These are phyloP conservation scores for Tinamus major DNA, from an alignment of 2,797 vertebrate genomes.

Conservation along the genomic window DNA sequence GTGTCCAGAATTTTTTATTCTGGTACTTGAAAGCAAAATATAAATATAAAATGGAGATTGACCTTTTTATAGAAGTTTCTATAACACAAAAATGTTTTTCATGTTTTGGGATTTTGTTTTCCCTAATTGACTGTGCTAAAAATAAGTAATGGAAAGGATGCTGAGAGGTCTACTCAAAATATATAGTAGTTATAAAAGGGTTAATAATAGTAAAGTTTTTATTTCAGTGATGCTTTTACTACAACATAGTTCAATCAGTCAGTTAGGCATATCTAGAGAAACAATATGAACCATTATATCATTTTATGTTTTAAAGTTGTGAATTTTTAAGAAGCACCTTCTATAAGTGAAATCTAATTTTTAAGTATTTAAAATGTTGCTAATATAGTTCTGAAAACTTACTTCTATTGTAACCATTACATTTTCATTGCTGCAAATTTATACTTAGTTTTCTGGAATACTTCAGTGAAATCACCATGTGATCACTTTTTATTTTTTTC, in stretches of 20 bases:
- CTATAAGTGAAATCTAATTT: conserved; percentile 27
- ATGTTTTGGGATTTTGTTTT: background rate
- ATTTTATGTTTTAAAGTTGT: conserved; percentile 25
- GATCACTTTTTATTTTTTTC: background rate
- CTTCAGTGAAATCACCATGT: background rate
- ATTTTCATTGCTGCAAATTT: background rate
- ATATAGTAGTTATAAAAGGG: background rate
- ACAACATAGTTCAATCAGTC: background rate
- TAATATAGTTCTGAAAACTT: background rate
- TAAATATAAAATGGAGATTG: background rate
- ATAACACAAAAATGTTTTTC: background rate
- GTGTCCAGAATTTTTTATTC: background rate
- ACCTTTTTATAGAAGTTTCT: background rate
- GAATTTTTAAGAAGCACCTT: conserved; percentile 5
- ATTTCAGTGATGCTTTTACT: background rate
- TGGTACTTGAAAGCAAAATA: background rate
- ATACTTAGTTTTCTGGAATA: background rate
- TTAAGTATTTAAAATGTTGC: conserved; percentile 3
- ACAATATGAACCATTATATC: background rate
- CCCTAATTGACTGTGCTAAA: background rate
- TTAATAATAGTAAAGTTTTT: background rate
- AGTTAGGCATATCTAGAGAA: background rate
- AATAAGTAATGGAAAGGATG: background rate
- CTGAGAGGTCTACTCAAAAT: background rate
- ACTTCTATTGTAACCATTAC: background rate